Base-by-base conservation (phyloP, 2,888 invertebrate genomes). In the Tachina fera region DNA sequence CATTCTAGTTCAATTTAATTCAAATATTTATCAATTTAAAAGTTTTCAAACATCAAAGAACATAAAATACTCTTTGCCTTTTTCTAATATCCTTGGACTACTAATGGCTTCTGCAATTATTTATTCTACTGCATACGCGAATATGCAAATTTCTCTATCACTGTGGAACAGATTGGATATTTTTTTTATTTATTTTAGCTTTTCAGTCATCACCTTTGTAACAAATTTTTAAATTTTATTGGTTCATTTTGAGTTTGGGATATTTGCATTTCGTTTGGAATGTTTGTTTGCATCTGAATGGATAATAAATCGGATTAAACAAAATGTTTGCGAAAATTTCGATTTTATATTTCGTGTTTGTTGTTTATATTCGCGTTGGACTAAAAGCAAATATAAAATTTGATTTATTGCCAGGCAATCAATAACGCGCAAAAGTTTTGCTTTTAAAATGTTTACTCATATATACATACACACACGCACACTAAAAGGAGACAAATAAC, bases 371-470 rank as follows among this genome's bases (percentile, higher is more conserved):
- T 74, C 2, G 60, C 41, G 45, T 39, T 41, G 47, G 49, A 68
- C 60, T 67, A 68, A 80, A 76, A 74, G 61, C 81, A 84, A 84
- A 84, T 81, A 81, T 77, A 70, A 84, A 81, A 84, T 81, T 84
- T 84, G 84, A 84, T 84, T 84, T 84, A 84, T 84, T 81, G 81
- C 84, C 63, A 56, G 63, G 68, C 84, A 84, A 84, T 84, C 84
- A 84, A 84, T 84, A 84, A 76, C 68, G 68, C 77, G 72, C 72
- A 72, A 71, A 75, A 81, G 68, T 49, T 76, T 77, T 76, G 14
- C 76, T 68, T 63, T 77, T 77, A 74, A 72, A 84, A 84, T 77
- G 58, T 75, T 79, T 71, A 68, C 70, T 53, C 70, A 22, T 49
- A 79, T 39, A 53, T 19, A 63, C 3, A 0, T 22, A 45, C 11